These are phyloP conservation scores for Yponomeuta malinellus DNA, from an alignment of 2,888 invertebrate genomes.

Conservation along the genomic window DNA sequence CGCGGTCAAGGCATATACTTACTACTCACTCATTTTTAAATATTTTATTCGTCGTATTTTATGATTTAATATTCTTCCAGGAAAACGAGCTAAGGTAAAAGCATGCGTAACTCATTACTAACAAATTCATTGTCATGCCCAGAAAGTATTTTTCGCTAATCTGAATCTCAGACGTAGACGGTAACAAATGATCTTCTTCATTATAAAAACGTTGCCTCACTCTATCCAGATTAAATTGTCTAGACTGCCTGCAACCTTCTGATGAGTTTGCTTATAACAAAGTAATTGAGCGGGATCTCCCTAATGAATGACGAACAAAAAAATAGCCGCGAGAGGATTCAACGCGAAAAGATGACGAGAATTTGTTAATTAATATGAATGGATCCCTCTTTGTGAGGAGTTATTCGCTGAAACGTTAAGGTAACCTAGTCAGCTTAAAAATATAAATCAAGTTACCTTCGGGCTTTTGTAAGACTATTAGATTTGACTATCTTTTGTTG, in stretches of 20 bases:
- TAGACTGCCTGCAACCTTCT: background rate
- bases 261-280: slow-evolving; percentile 1
- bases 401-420: background rate
- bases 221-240: background rate
- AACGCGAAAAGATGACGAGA: background rate
- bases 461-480: background rate
- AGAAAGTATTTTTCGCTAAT: too few species aligned
- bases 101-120: too few species aligned
- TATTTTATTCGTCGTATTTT: too few species aligned
- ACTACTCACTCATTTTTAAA: too few species aligned
- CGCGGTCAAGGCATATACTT: too few species aligned
- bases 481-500: background rate
- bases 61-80: too few species aligned
- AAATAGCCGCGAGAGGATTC: background rate
- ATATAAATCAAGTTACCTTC: slow-evolving; percentile 1
- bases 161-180: too few species aligned
- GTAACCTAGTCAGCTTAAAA: background rate
- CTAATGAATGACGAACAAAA: background rate
- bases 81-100: too few species aligned
- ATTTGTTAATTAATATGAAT: background rate
- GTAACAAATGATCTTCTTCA: too few species aligned
- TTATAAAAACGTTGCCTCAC: too few species aligned
- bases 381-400: background rate
- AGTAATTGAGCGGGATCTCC: slow-evolving; percentile 1
- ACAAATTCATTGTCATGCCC: too few species aligned